These are phyloP conservation scores for Coelopa pilipes DNA, from an alignment of 2,888 invertebrate genomes.

Conservation along the genomic window DNA sequence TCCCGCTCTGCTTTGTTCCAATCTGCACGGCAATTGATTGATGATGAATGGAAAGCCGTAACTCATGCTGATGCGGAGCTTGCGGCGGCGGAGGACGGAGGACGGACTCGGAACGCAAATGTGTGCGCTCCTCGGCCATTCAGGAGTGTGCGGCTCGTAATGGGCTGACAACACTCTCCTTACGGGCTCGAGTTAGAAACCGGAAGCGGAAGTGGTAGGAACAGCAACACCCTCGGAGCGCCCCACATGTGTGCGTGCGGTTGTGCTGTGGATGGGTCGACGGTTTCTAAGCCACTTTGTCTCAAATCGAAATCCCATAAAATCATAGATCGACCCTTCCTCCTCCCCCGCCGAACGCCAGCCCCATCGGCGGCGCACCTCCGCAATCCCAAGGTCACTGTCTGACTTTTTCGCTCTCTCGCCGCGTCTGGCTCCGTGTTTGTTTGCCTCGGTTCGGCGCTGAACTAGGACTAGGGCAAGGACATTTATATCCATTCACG, in stretches of 20 bases:
- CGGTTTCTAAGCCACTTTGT: conserved; percentile 4
- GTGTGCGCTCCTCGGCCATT: background rate
- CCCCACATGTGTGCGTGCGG: background rate
- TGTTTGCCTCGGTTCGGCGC: conserved; percentile 34
- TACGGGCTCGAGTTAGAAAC: no score
- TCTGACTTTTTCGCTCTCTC: conserved; percentile 18
- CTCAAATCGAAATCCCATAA: conserved; percentile 24
- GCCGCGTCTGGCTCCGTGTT: conserved; percentile 17
- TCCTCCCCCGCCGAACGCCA: background rate
- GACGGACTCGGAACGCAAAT: background rate
- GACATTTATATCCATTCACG: conserved; percentile 46
- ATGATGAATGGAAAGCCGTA: conserved; percentile 30
- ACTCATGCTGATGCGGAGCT: conserved; percentile 17
- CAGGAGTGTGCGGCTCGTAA: background rate
- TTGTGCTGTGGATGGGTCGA: background rate
- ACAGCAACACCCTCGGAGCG: no score
- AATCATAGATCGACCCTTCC: conserved; percentile 14
- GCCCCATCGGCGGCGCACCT: background rate
- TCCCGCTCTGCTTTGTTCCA: background rate
- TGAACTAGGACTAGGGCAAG: conserved; percentile 61
- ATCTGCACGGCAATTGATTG: conserved; percentile 23
- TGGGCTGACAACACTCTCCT: conserved; percentile 5
- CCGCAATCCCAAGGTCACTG: background rate
- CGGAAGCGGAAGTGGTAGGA: no score
- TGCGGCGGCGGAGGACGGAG: background rate